Evolutionary conservation across 2,888 invertebrate genomes (phyloP).

Genomic region (Xestoiulus laeticollis): DNA sequence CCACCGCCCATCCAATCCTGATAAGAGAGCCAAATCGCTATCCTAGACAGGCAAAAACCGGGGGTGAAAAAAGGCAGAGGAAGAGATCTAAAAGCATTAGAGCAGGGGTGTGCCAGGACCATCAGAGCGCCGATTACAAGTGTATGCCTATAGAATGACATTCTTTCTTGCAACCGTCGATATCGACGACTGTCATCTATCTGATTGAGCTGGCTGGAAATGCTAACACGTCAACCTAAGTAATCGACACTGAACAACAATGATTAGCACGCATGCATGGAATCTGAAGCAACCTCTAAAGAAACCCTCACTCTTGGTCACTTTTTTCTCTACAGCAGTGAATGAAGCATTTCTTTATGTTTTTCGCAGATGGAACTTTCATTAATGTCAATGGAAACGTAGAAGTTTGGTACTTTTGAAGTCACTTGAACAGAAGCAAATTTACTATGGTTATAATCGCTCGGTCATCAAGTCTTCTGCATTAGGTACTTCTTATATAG

Average conservation of each 20-base stretch:
- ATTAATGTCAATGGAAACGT: too few relatives aligned
- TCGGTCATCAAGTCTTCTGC: too few relatives aligned
- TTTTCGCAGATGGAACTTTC: too few relatives aligned
- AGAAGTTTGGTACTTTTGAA: too few relatives aligned
- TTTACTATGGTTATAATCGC: too few relatives aligned
- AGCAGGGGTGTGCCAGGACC: background rate
- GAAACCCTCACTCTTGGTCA: background rate
- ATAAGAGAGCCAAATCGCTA: background rate
- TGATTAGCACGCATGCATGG: constrained; percentile 18
- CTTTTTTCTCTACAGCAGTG: background rate
- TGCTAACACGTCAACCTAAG: background rate
- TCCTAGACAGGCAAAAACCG: background rate
- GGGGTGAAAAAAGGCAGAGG: background rate
- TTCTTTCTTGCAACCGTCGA: background rate
- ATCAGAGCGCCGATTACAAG: background rate
- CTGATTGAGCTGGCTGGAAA: constrained; percentile 1
- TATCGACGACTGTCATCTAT: constrained; percentile 34
- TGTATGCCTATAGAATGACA: background rate
- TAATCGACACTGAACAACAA: background rate
- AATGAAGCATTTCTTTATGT: background rate
- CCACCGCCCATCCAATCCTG: constrained; percentile 14
- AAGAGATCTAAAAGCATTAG: background rate
- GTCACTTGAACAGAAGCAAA: too few relatives aligned
- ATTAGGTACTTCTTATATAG: too few relatives aligned
- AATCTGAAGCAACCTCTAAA: background rate